Base-by-base conservation (phyloP, 2,113 vertebrate genomes). In the Aphelocoma coerulescens region DNA sequence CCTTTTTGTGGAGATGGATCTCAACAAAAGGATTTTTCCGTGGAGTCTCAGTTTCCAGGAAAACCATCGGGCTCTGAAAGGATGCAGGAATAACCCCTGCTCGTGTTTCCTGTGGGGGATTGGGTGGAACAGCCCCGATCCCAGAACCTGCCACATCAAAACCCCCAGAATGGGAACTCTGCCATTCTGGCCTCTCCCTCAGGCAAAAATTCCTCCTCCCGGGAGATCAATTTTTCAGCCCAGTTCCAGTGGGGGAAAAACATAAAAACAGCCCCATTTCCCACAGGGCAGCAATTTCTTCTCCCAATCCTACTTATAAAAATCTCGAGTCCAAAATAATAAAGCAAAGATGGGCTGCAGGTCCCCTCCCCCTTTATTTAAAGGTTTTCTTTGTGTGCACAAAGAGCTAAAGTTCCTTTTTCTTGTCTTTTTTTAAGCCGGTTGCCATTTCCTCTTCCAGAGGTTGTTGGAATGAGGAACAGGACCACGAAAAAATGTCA, bases 361-460 rank as follows among this genome's bases (percentile, higher is more conserved):
- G 10, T 12, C 69, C 72, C 79, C 20, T 73, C 84, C 77, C 54
- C 86, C 68, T 54, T 88, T 30, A 48, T 32, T 80, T 20, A 10
- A 61, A 74, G 41, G 24, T 16, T 84, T 92, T 41, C 77, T 77
- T 90, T n/a, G 30, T 48, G 39, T 77, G 72, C 80, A 33, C 48
- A 23, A 65, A 51, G 65, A 87, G 73, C 72, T 95, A 52, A 81
- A 89, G 93, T 95, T 96, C 95, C 93, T 16, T 66, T 83, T 92
- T 77, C 20, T 77, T 18, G 10, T 9, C 9, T 24, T 46, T 90
- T 75, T 73, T 30, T 14, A 72, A 93, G 67, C 78, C 20, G 5
- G 26, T 54, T 91, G 89, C 23, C 57, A 92, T 95, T 97, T 97
- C 96, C 96, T 87, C 77, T 80, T 78, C 73, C 65, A 92, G 86